These are phyloP conservation scores for Acrocephalus arundinaceus DNA, from an alignment of 2,113 vertebrate genomes.

Conservation along the genomic window DNA sequence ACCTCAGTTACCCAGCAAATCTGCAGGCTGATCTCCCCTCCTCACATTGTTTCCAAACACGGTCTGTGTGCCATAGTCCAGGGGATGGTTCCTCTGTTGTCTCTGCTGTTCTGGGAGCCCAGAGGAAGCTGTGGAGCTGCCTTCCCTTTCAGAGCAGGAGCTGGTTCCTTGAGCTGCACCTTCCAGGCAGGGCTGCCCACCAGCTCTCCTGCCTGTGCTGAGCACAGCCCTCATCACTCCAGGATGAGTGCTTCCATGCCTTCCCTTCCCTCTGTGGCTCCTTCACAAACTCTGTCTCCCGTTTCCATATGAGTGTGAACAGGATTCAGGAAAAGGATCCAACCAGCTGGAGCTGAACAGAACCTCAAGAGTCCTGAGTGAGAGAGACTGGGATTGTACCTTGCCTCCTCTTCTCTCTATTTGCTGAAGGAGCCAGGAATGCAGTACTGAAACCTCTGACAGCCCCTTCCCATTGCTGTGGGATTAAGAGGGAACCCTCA, in stretches of 20 bases:
- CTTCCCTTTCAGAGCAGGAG: neutral
- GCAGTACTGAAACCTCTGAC: neutral
- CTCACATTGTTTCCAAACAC: neutral
- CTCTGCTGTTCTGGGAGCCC: neutral
- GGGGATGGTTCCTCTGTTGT: neutral
- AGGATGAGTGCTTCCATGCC: neutral
- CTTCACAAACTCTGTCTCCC: neutral
- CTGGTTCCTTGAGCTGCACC: neutral
- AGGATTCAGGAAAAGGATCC: neutral
- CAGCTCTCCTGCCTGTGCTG: neutral
- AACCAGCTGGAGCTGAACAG: neutral
- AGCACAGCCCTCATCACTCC: neutral
- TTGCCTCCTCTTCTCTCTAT: fast-evolving
- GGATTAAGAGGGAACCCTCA: neutral
- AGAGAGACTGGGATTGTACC: neutral
- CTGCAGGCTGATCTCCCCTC: neutral
- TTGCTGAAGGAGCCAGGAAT: neutral
- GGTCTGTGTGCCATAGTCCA: neutral
- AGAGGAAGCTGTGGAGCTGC: neutral
- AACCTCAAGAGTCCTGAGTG: neutral
- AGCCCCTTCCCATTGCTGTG: neutral
- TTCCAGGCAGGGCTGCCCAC: neutral
- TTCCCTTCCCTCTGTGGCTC: neutral
- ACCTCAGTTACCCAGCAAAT: neutral
- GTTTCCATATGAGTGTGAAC: neutral